A percentile compares a stretch with the other conserved stretches of the same genome.
Conservation (phyloP, 2,888 invertebrate genomes). For the Euzetes globulus region DNA sequence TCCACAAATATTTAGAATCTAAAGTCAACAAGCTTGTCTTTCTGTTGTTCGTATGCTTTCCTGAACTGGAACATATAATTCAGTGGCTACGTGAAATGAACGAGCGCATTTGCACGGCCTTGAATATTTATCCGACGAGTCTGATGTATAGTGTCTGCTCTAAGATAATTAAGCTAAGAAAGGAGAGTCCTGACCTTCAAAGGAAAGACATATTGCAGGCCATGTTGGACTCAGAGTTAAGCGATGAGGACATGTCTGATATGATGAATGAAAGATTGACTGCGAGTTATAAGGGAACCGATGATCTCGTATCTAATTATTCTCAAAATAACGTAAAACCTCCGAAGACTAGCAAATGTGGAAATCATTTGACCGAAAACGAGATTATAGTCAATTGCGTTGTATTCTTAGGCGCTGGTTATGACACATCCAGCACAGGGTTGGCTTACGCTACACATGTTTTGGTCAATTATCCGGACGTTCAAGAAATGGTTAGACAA, state of each 20-base stretch:
- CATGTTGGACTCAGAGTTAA: slow-evolving; percentile 38
- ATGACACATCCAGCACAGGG: slow-evolving; percentile 50
- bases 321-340: not conserved
- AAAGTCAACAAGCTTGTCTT: not conserved
- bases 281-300: not conserved
- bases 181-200: not conserved
- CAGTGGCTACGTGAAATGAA: not conserved
- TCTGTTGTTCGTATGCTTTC: slow-evolving; percentile 34
- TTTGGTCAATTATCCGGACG: slow-evolving; percentile 37
- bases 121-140: not conserved
- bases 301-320: not conserved
- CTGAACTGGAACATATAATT: slow-evolving; percentile 25
- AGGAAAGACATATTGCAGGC: slow-evolving; percentile 38
- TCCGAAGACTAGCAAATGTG: not conserved
- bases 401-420: slow-evolving; percentile 45
- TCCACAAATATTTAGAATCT: slow-evolving; percentile 31
- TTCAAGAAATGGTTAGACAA: slow-evolving; percentile 38
- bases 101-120: not conserved
- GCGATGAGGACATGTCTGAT: slow-evolving; percentile 1
- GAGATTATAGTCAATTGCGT: slow-evolving; percentile 33
- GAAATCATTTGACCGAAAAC: slow-evolving; percentile 12
- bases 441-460: slow-evolving; percentile 38
- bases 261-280: not conserved
- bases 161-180: slow-evolving; percentile 20
- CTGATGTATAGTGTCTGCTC: not conserved